Base-by-base conservation (phyloP, 2,888 invertebrate genomes). In the Andrena minutula region DNA sequence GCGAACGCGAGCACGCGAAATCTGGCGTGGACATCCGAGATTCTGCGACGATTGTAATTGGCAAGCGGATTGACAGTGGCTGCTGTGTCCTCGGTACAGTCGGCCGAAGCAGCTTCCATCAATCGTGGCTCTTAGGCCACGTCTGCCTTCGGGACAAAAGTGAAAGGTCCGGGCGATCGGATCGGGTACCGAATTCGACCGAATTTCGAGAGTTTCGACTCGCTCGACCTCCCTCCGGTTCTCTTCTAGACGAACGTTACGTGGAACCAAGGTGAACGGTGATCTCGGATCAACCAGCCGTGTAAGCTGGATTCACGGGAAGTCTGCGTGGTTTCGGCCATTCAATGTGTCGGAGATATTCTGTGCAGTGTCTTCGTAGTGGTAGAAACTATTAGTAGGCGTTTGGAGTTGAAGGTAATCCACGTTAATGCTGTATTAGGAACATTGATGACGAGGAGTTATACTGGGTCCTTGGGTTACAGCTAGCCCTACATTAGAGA, bases 41-140 rank as follows among this genome's bases (percentile, higher is more conserved):
- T 71, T 53, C 28, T 1, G 28, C 28, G 32, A 26, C 65, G 63
- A 75, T 73, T 79, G 58, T 83, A 84, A 84, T 83, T 83, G 83
- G 73, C 79, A 72, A 49, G 49, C 7, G 56, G 77, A 77, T 71
- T 63, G 83, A 74, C 74, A 51, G 65, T 71, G 75, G 32, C 66
- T 65, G 26, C 30, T 65, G n/a, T 32, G 64, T 60, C 41, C 41
- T 26, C 72, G 26, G 72, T 56, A 56, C 51, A 56, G 51, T 32
- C 60, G 20, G 41, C 23, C 28, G 41, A 35, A 53, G 30, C 20
- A 23, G 58, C 49, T 74, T 66, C 65, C 35, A 58, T 77, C 75
- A 47, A 61, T 75, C 72, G 49, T 16, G 49, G 28, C 32, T 72
- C 35, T 76, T 74, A 74, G 47, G 30, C 41, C 61, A 35, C 32